Evolutionary conservation across 2,797 vertebrate genomes (phyloP), one percentile per base, ranked within the genome.

Genomic region (Pitangus sulphuratus): DNA sequence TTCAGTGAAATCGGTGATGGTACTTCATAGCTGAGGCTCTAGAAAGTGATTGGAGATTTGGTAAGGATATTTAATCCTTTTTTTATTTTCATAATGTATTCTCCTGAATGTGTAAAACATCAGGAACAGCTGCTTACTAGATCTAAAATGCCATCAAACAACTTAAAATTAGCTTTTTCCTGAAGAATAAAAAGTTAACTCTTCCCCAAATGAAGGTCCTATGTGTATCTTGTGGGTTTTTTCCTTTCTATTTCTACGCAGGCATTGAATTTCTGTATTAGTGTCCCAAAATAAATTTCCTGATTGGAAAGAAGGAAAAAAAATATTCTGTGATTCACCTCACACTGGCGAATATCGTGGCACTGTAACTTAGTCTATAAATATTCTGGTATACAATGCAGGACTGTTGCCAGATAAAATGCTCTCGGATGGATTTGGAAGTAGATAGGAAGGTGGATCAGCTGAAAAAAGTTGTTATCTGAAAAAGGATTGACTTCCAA

Each of bases 401-500:
- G 80, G 47, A 51, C 33, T 51, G 13, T 35, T 62, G 85, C 62
- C 80, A 93, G 84, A 92, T 74, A 93, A 94, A 95, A 66, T 1
- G 4, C 5, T 20, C 28, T 81, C n/a, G 42, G 44, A 62, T 7
- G 12, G 89, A 91, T 87, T 93, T 88, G 35, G 37, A 90, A 86
- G 44, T 72, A 80, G 69, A 76, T 70, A 51, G 47, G 37, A 92
- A 79, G 69, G 93, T 76, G 56, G 77, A 91, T 93, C 87, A 90
- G 37, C 68, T 66, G 70, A 94, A 88, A 95, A 92, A 89, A 72
- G 39, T 33, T 81, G 66, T 87, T 97, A 90, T 93, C 93, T 94
- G 87, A 50, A 70, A 95, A 95, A 68, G 40, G 70, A 90, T 64
- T 95, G 89, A 80, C 80, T 95, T 95, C 39, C 69, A 93, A 74